Conservation (phyloP, 2,888 invertebrate genomes). For the Catocala sponsa region DNA sequence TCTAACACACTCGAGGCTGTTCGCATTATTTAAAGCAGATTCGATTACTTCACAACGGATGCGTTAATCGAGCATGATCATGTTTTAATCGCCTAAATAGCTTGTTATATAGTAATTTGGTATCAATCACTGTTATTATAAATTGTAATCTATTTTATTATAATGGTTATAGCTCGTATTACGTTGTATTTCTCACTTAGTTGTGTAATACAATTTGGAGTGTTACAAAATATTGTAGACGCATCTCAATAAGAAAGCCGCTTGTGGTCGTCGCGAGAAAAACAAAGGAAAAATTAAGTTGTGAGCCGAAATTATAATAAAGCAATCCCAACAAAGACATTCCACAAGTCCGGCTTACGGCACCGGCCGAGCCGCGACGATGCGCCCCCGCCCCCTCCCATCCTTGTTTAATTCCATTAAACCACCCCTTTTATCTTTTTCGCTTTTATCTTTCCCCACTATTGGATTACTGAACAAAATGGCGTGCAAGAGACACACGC, state of each 20-base stretch:
- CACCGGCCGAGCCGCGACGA: slow-evolving; percentile 55
- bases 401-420: slow-evolving; percentile 87
- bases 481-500: slow-evolving; percentile 83
- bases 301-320: slow-evolving; percentile 66
- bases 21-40: slow-evolving; percentile 23
- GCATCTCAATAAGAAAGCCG: slow-evolving; percentile 48
- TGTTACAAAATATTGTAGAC: slow-evolving; percentile 39
- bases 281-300: slow-evolving; percentile 62
- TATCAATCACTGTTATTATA: slow-evolving; percentile 22
- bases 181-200: slow-evolving; percentile 9
- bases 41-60: slow-evolving; percentile 20
- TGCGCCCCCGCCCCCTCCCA: slow-evolving; percentile 53
- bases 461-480: slow-evolving; percentile 85
- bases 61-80: slow-evolving; percentile 14
- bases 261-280: slow-evolving; percentile 53
- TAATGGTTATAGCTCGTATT: slow-evolving; percentile 9
- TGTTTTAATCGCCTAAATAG: slow-evolving; percentile 22
- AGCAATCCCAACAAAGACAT: slow-evolving; percentile 81
- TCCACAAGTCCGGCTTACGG: slow-evolving; percentile 81
- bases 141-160: slow-evolving; percentile 20
- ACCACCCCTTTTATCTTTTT: slow-evolving; percentile 86
- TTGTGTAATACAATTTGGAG: slow-evolving; percentile 28
- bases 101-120: slow-evolving; percentile 24
- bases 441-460: slow-evolving; percentile 84
- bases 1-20: slow-evolving; percentile 9